These are phyloP conservation scores for Halichoerus grypus DNA, from an alignment of 2,113 vertebrate genomes.

Conservation along the genomic window DNA sequence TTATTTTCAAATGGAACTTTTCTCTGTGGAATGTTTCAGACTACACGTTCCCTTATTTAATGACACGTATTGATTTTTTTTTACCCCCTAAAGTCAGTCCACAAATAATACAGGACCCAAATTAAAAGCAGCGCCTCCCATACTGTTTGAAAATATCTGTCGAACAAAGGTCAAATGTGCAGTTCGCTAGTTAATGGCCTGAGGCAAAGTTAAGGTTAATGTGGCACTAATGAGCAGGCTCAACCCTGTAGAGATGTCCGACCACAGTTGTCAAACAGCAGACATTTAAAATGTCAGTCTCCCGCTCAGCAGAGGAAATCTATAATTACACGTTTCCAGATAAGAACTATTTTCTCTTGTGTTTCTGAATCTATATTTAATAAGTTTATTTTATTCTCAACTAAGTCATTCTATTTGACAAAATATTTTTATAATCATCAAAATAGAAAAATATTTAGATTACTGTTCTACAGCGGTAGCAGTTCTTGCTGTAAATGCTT, in stretches of 20 bases:
- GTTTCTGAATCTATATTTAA: constrained; percentile 60
- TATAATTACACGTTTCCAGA: constrained; percentile 80
- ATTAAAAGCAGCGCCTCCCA: constrained; percentile 78
- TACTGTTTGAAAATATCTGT: constrained; percentile 78
- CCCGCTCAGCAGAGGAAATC: constrained; percentile 77
- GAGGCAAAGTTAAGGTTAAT: constrained; percentile 84
- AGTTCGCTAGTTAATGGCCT: constrained; percentile 83
- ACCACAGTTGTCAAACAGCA: constrained; percentile 82
- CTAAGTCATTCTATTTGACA: constrained; percentile 43
- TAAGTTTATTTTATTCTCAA: constrained; percentile 53
- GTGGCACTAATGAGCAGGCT: constrained; percentile 81
- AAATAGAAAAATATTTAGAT: neutral
- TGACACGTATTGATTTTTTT: constrained; percentile 74
- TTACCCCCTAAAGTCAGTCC: constrained; percentile 61
- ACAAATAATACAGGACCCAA: constrained; percentile 65
- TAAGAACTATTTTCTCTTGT: constrained; percentile 52
- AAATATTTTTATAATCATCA: constrained; percentile 45
- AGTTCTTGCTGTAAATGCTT: neutral
- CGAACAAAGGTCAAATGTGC: constrained; percentile 83
- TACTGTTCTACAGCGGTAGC: neutral
- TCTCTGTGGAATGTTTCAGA: constrained; percentile 56
- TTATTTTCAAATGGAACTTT: constrained; percentile 40
- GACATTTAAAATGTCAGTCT: constrained; percentile 84
- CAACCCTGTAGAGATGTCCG: constrained; percentile 71
- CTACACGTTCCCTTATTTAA: constrained; percentile 72